Evolutionary conservation across 2,113 vertebrate genomes (phyloP).

Genomic region (Silurus meridionalis): DNA sequence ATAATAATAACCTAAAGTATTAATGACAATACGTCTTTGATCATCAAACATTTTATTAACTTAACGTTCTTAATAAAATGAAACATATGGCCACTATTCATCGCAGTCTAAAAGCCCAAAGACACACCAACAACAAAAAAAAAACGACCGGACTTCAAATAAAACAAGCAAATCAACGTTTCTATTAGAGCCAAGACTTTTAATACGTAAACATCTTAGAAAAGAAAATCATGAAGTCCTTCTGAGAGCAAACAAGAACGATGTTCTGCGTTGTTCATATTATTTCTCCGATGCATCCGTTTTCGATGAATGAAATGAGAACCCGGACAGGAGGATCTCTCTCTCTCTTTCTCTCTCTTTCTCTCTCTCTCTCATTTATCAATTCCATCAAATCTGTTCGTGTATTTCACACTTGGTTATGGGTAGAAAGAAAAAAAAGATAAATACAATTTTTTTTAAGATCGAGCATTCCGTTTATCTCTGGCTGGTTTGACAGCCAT

Average conservation of each 20-base stretch:
- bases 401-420: constrained; percentile 57
- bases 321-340: constrained; percentile 54
- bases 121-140: constrained; percentile 75
- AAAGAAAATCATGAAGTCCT: constrained; percentile 84
- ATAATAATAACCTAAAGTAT: constrained; percentile 26
- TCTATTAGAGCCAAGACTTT: constrained; percentile 85
- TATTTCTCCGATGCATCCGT: constrained; percentile 65
- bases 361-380: neutral
- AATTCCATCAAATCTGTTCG: constrained; percentile 56
- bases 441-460: constrained; percentile 65
- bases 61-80: constrained; percentile 76
- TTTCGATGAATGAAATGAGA: constrained; percentile 60
- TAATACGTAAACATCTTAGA: constrained; percentile 98
- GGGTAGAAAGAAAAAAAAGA: constrained; percentile 58
- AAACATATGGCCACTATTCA: constrained; percentile 80
- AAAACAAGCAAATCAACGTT: constrained; percentile 84
- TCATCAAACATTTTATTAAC: constrained; percentile 82
- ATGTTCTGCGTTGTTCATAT: constrained; percentile 56
- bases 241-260: constrained; percentile 64
- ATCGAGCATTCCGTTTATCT: constrained; percentile 65
- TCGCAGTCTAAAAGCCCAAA: constrained; percentile 82
- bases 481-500: constrained; percentile 69
- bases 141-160: constrained; percentile 75
- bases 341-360: neutral
- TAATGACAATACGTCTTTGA: constrained; percentile 58